Evolutionary conservation across 2,797 vertebrate species (phyloP).

Genomic region (Rhadinocentrus ornatus): DNA sequence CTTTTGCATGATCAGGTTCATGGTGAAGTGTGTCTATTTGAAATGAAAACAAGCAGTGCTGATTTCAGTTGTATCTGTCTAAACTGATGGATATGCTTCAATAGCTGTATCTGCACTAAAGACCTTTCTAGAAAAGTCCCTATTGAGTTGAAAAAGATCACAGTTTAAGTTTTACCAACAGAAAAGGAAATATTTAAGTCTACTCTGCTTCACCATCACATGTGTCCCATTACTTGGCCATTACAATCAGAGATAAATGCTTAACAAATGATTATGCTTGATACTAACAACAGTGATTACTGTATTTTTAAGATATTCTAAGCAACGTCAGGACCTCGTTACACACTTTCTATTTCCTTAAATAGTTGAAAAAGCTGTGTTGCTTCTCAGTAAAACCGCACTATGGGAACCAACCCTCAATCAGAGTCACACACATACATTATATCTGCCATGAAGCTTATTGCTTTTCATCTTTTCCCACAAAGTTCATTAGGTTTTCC

Average conservation of each 20-base stretch:
- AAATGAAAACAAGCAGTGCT: conserved; percentile 57
- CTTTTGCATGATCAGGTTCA: conserved; percentile 20
- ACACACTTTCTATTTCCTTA: conserved; percentile 20
- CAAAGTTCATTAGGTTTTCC: conserved; percentile 70
- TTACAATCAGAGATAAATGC: conserved; percentile 51
- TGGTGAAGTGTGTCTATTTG: conserved; percentile 35
- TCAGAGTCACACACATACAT: conserved; percentile 64
- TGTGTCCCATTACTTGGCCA: conserved; percentile 33
- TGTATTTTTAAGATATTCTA: conserved; percentile 46
- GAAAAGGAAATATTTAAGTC: conserved; percentile 11
- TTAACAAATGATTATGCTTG: conserved; percentile 25
- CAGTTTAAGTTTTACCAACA: conserved; percentile 23
- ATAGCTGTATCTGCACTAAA: conserved; percentile 14
- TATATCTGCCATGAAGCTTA: conserved; percentile 59
- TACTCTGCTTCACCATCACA: conserved; percentile 22
- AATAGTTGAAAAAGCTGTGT: conserved; percentile 24
- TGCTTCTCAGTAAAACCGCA: conserved; percentile 41
- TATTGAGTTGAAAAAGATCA: conserved; percentile 10
- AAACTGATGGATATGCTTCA: conserved; percentile 21
- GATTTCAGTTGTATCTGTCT: conserved; percentile 31
- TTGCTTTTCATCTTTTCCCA: conserved; percentile 74
- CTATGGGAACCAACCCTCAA: conserved; percentile 65
- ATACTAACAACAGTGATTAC: conserved; percentile 37
- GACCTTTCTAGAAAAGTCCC: neutral
- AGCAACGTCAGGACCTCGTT: neutral